Percentiles rank a stretch among this genome's conserved stretches.
Conservation (phyloP, 2,113 vertebrate genomes). For the Tyrannus savana region DNA sequence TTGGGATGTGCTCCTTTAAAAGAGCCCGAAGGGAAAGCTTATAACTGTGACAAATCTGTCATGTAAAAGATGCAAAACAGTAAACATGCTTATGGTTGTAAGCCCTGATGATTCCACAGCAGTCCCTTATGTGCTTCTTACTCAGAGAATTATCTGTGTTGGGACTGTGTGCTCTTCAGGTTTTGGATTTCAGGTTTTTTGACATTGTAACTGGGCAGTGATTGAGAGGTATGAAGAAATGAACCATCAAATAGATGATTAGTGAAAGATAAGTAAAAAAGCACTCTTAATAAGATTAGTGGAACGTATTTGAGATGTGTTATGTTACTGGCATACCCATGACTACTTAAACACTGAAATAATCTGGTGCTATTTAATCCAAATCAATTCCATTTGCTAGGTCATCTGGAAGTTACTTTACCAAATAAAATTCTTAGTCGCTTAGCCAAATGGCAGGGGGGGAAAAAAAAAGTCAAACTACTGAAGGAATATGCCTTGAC, state of each 20-base stretch:
- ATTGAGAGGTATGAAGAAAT: slow-evolving; percentile 11
- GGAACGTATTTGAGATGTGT: background rate
- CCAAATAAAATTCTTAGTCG: background rate
- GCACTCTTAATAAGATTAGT: background rate
- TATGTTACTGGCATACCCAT: background rate
- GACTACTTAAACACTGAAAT: slow-evolving; percentile 17
- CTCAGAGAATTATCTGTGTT: background rate
- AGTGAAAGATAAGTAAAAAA: background rate
- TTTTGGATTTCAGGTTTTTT: background rate
- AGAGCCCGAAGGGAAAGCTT: background rate
- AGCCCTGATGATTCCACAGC: background rate
- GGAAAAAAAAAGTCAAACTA: background rate
- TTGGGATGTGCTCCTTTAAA: background rate
- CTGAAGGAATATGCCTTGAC: background rate
- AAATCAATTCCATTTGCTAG: slow-evolving; percentile 28
- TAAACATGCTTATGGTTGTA: background rate
- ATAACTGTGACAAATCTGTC: background rate
- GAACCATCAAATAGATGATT: background rate
- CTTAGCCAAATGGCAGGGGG: background rate
- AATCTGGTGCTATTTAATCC: slow-evolving; percentile 5
- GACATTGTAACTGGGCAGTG: background rate
- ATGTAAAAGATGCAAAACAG: background rate
- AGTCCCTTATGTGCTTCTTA: background rate
- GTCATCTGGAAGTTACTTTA: slow-evolving; percentile 29
- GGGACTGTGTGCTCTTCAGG: background rate